Evolutionary conservation across 2,888 invertebrate genomes (phyloP).

Genomic region (Morpho helenor): DNA sequence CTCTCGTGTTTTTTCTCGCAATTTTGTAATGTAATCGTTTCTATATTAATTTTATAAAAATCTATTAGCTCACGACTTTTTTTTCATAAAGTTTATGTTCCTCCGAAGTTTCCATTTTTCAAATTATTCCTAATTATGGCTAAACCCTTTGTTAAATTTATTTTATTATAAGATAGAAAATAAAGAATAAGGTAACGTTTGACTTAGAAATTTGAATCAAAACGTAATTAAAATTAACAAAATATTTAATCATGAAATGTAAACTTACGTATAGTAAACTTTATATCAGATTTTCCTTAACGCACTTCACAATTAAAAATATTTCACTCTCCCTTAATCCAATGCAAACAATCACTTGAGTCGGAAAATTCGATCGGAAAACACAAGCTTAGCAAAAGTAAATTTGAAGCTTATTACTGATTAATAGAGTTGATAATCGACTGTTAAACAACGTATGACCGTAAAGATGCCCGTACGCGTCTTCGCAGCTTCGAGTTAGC

Average conservation of each 20-base stretch:
- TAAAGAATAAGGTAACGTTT: no score
- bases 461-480: conserved; percentile 45
- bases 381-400: not conserved
- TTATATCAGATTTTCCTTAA: conserved; percentile 1
- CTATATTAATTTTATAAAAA: no score
- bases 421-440: conserved; percentile 38
- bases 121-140: no score
- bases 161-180: no score
- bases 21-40: no score
- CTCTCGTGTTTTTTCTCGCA: no score
- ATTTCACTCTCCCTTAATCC: not conserved
- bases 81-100: no score
- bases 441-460: conserved; percentile 19
- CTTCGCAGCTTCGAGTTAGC: conserved; percentile 53
- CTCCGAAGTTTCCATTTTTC: no score
- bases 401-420: conserved; percentile 2
- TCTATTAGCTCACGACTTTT: no score
- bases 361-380: conserved; percentile 10
- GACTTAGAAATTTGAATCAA: no score
- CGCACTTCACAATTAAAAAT: conserved; percentile 6
- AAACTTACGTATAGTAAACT: conserved; percentile 6
- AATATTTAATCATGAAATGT: not conserved
- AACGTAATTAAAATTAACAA: no score
- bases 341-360: conserved; percentile 1
- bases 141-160: no score